A percentile compares a stretch with the other conserved stretches of the same genome.
phyloP scores from a whole-genome alignment of 2,888 invertebrate species.

The Scaptodrosophila latifasciaeformis region DNA sequence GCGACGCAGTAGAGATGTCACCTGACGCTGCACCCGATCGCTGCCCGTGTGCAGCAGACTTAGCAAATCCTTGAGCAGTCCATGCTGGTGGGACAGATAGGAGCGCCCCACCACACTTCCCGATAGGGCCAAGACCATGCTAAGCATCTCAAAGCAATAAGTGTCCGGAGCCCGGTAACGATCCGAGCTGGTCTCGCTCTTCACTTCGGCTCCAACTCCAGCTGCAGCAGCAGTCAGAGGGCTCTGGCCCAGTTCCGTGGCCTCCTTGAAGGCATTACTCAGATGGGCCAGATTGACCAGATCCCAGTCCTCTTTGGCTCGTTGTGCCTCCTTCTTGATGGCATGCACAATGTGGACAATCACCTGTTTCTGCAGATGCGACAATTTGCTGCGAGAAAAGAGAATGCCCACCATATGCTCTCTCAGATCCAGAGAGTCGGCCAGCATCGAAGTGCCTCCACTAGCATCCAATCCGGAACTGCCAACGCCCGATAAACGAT shows the following conservation, averaged over 20 bases:
- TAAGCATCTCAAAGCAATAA: conserved; percentile 98
- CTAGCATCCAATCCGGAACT: conserved; percentile 4
- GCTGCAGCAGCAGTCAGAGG: conserved; percentile 22
- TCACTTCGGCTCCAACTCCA: conserved; percentile 42
- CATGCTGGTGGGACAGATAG: conserved; percentile 92
- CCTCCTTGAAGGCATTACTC: conserved; percentile 59
- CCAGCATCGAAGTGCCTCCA: conserved; percentile 69
- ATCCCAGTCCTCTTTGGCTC: conserved; percentile 95
- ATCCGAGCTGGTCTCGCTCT: conserved; percentile 67
- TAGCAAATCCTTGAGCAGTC: conserved; percentile 88
- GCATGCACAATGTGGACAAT: conserved; percentile 93
- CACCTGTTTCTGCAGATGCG: conserved; percentile 94
- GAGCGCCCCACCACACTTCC: conserved; percentile 93
- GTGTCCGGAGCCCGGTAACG: conserved; percentile 80
- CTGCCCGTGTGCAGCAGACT: conserved; percentile 94
- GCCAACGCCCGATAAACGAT: neutral
- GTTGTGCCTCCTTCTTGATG: conserved; percentile 89
- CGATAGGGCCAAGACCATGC: conserved; percentile 93
- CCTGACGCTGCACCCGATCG: conserved; percentile 95
- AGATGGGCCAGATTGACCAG: conserved; percentile 75
- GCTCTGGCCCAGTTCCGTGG: conserved; percentile 32
- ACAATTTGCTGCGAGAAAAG: conserved; percentile 94
- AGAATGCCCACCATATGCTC: conserved; percentile 98
- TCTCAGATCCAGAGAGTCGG: conserved; percentile 83
- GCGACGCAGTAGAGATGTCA: conserved; percentile 86